These are phyloP conservation scores for Bos indicus DNA, from an alignment of 2,113 vertebrate species.

Conservation along the genomic window DNA sequence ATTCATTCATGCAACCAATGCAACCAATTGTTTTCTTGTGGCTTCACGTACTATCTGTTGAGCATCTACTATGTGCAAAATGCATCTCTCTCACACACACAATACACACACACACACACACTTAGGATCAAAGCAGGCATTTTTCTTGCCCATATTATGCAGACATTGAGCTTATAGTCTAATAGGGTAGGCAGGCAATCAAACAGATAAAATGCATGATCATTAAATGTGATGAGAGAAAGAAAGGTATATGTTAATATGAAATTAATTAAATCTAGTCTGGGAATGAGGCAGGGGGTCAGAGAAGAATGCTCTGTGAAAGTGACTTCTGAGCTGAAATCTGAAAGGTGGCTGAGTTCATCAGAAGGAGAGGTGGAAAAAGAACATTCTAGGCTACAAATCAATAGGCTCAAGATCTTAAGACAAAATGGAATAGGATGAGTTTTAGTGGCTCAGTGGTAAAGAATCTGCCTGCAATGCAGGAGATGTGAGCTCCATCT, in stretches of 20 bases:
- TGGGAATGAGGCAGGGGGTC: background rate
- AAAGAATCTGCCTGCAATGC: background rate
- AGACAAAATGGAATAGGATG: background rate
- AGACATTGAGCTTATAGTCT: background rate
- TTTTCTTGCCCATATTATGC: background rate
- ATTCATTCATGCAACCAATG: background rate
- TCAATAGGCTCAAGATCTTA: background rate
- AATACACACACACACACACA: background rate
- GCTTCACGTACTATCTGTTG: background rate
- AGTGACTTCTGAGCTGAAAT: background rate
- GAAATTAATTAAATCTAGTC: background rate
- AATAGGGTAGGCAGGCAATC: background rate
- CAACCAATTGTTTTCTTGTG: background rate
- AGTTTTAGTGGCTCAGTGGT: background rate
- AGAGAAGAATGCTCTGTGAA: background rate
- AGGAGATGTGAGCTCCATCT: background rate
- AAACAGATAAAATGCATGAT: background rate
- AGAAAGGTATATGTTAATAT: background rate
- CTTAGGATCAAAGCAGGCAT: background rate
- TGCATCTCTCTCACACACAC: background rate
- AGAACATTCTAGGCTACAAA: background rate
- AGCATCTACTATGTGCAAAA: background rate
- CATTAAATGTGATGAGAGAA: slow-evolving; percentile 13
- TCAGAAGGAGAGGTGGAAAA: background rate
- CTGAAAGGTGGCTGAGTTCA: background rate